Base-by-base conservation (phyloP, 2,113 vertebrate species). In the Sebastes schlegelii region DNA sequence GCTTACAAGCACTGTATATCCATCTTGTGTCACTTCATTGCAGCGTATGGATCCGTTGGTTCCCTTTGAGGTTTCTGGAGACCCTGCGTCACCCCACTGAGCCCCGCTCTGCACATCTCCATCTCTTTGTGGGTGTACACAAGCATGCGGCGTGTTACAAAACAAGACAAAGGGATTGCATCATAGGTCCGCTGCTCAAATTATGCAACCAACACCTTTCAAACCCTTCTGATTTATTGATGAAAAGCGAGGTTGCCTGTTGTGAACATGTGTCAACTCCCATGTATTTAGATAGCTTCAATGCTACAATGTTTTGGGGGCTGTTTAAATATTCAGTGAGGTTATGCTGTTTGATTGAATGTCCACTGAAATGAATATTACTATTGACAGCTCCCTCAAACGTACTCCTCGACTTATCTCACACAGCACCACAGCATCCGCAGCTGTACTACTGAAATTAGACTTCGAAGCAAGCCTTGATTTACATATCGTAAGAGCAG, bases 161-260 rank as follows among this genome's bases (percentile, higher is more conserved):
- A 86, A 84, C 43, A 86, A 84, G 83, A 92, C 91, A 93, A 93
- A 94, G 89, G 67, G 46, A 78, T 95, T 95, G 91, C 94, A 92
- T 94, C 93, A 95, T 40, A 45, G 73, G 86, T 89, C 77, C n/a
- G 21, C 87, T 71, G 2, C 72, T 80, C 74, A 82, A 91, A 90
- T 92, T 87, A 87, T 90, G 86, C 91, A 87, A 55, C 79, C 76
- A 68, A 77, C 86, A 79, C 76, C 72, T 65, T 82, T 64, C 74
- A 19, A 75, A 82, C 63, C 72, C 75, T 80, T 87, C 68, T 91
- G 91, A 91, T 92, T 90, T 92, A 90, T 91, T 92, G 90, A 92
- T 91, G 88, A 89, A 91, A 92, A 88, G 86, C 83, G 78, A 88
- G 58, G 77, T 67, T 60, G 75, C 57, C 65, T 75, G 61, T 34